phyloP scores from a whole-genome alignment of 2,888 invertebrate species.

The Aphidoletes aphidimyza region DNA sequence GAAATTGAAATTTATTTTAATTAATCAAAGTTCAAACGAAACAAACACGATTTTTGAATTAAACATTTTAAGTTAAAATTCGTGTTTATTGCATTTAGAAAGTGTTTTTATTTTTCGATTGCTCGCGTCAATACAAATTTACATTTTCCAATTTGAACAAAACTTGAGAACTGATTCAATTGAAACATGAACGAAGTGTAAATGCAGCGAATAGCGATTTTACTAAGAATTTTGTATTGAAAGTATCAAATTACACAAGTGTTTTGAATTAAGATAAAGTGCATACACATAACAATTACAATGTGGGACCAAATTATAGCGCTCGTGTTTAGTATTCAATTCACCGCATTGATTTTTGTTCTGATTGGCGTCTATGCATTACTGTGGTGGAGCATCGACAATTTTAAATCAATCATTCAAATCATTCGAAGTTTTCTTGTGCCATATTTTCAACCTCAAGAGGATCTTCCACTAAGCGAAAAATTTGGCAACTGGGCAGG shows the following conservation, averaged over 20 bases:
- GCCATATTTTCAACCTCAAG: constrained; percentile 74
- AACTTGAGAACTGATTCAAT: not conserved
- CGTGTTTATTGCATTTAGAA: too few species aligned
- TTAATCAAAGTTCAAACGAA: too few species aligned
- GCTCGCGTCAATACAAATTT: too few species aligned
- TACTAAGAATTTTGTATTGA: not conserved
- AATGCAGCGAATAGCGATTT: not conserved
- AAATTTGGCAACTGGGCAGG: constrained; percentile 90
- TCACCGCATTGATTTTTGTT: constrained; percentile 62
- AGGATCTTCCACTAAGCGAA: constrained; percentile 71
- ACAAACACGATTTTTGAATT: too few species aligned
- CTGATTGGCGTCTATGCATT: constrained; percentile 69
- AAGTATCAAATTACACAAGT: not conserved
- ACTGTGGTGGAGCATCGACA: constrained; percentile 69
- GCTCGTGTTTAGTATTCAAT: constrained; percentile 39
- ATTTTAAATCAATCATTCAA: constrained; percentile 72
- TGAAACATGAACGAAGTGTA: constrained; percentile 2
- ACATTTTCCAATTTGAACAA: too few species aligned
- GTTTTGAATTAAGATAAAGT: not conserved
- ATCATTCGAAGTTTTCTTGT: constrained; percentile 72
- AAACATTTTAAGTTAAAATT: too few species aligned
- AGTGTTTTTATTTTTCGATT: too few species aligned
- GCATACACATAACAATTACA: not conserved
- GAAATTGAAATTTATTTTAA: too few species aligned
- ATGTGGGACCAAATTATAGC: constrained; percentile 5